A percentile compares a stretch with the other conserved stretches of the same genome.
Conservation (phyloP, 2,888 invertebrate genomes). For the Lepidochrysops patricia region DNA sequence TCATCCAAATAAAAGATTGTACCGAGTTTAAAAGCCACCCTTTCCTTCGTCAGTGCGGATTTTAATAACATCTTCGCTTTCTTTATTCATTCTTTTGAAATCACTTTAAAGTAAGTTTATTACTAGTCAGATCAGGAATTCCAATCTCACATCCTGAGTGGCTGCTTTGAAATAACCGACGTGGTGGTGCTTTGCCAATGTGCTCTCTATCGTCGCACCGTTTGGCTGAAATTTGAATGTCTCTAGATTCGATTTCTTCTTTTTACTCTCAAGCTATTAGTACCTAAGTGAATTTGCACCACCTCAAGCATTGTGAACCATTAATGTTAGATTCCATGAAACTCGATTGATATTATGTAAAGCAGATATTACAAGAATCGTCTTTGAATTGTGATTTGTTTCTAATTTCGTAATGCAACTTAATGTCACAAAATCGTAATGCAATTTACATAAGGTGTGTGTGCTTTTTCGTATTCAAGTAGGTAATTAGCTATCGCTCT, state of each 20-base stretch:
- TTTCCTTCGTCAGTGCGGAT: constrained; percentile 52
- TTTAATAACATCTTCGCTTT: constrained; percentile 60
- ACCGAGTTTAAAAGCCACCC: constrained; percentile 47
- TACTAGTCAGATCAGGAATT: constrained; percentile 72
- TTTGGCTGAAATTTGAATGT: constrained; percentile 31
- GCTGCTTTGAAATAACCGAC: constrained; percentile 60
- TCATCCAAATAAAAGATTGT: constrained; percentile 39
- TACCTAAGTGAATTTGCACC: constrained; percentile 38
- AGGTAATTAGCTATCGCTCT: background rate
- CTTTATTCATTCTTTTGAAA: constrained; percentile 67
- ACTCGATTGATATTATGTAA: constrained; percentile 28
- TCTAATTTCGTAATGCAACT: background rate
- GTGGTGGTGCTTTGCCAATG: constrained; percentile 23
- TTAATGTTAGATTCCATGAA: constrained; percentile 34
- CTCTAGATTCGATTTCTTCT: constrained; percentile 19
- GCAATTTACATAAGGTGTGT: background rate
- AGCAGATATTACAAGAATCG: constrained; percentile 23
- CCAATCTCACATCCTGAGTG: constrained; percentile 69
- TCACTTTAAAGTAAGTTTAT: constrained; percentile 65
- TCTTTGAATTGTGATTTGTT: constrained; percentile 10
- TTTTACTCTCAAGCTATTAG: constrained; percentile 23
- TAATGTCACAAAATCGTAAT: background rate
- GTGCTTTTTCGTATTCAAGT: background rate
- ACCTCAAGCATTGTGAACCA: constrained; percentile 33
- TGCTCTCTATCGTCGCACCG: constrained; percentile 26